A percentile compares a stretch with the other conserved stretches of the same genome.
Evolutionary conservation across 2,797 vertebrate species (phyloP).

Genomic region (Menidia menidia): DNA sequence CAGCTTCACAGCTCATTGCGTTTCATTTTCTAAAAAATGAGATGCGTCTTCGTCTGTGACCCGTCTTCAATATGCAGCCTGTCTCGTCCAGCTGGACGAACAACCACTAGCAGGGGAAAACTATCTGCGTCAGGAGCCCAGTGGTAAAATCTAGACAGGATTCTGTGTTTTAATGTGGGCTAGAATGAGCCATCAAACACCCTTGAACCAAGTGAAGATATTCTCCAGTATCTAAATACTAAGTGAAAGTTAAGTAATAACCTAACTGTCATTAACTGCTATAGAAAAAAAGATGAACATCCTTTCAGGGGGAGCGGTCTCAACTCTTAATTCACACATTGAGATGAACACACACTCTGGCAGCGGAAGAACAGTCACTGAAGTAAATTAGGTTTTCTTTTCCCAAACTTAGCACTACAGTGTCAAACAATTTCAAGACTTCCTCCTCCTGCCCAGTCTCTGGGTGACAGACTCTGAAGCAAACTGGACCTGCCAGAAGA

Average conservation of each 20-base stretch:
- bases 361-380: conserved; percentile 37
- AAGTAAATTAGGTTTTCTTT: conserved; percentile 76
- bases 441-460: conserved; percentile 42
- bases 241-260: neutral
- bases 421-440: conserved; percentile 62
- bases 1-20: neutral
- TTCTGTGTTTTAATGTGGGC: neutral
- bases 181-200: too few species aligned
- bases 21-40: neutral
- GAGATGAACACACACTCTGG: conserved; percentile 53
- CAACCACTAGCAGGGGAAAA: neutral
- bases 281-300: conserved; percentile 32
- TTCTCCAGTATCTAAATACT: neutral
- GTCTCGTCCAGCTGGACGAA: neutral
- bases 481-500: conserved; percentile 20
- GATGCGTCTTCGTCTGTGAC: neutral
- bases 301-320: conserved; percentile 42
- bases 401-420: conserved; percentile 65
- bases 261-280: neutral
- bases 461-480: conserved; percentile 47
- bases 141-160: neutral
- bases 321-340: conserved; percentile 53
- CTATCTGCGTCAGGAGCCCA: neutral
- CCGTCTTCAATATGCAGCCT: neutral
- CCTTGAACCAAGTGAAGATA: neutral